These are phyloP conservation scores for Augiades crinisus DNA, from an alignment of 2,888 invertebrate species.

Conservation along the genomic window DNA sequence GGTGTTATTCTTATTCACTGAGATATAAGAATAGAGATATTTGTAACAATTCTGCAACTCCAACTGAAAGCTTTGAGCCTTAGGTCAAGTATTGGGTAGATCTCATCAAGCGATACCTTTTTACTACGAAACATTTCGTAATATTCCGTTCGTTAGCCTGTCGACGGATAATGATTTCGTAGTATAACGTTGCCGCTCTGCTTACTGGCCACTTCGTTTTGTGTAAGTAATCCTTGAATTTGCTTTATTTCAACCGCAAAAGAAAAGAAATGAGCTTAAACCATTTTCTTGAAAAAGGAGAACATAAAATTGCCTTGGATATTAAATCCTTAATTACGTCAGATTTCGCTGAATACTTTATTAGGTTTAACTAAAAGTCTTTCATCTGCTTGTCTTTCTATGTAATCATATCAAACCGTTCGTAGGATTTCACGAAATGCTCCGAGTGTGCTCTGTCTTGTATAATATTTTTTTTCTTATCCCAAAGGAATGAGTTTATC, in stretches of 20 bases:
- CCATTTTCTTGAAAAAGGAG: slow-evolving; percentile 29
- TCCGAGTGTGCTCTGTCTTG: slow-evolving; percentile 13
- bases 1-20: too few relatives aligned
- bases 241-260: slow-evolving; percentile 36
- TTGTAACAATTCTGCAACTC: too few relatives aligned
- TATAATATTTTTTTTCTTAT: slow-evolving; percentile 16
- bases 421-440: slow-evolving; percentile 3
- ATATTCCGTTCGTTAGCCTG: too few relatives aligned
- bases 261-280: slow-evolving; percentile 26
- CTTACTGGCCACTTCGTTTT: too few relatives aligned
- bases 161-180: too few relatives aligned
- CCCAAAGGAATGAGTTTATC: slow-evolving; percentile 15
- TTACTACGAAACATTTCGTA: too few relatives aligned
- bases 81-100: too few relatives aligned
- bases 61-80: too few relatives aligned
- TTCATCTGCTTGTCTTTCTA: slow-evolving; percentile 16
- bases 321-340: slow-evolving; percentile 33
- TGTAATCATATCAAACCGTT: slow-evolving; percentile 19
- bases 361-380: slow-evolving; percentile 28
- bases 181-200: too few relatives aligned
- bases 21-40: too few relatives aligned
- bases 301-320: slow-evolving; percentile 31
- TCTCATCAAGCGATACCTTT: too few relatives aligned
- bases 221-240: slow-evolving; percentile 24
- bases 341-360: slow-evolving; percentile 31